phyloP scores from a whole-genome alignment of 1,140 invertebrate genomes.

The Diorhabda elongata region DNA sequence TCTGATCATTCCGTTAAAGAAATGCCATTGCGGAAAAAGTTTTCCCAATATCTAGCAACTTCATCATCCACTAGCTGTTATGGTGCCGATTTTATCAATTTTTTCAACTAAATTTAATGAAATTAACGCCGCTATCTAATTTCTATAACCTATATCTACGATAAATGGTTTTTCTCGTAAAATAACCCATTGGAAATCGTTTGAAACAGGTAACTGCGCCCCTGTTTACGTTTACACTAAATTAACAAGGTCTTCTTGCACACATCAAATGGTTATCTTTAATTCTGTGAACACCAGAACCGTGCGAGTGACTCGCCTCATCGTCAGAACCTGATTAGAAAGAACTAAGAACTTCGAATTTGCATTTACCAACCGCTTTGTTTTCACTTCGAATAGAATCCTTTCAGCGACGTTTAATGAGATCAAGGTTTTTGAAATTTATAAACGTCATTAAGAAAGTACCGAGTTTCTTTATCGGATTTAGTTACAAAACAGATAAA shows the following conservation, averaged over 20 bases:
- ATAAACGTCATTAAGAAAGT: no score
- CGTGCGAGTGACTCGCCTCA: not conserved
- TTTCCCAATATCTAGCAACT: no score
- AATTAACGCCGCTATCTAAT: no score
- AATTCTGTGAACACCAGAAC: constrained; percentile 2
- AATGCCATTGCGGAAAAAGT: no score
- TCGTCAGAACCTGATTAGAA: not conserved
- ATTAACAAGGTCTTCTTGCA: constrained; percentile 1
- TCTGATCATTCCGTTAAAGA: no score
- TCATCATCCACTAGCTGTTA: no score
- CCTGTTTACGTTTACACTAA: not conserved
- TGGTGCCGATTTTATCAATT: no score
- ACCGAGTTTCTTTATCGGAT: no score
- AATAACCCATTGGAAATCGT: no score
- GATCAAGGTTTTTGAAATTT: not conserved
- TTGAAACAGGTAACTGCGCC: not conserved
- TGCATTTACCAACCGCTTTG: constrained; percentile 13
- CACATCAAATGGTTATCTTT: not conserved
- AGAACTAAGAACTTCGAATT: constrained; percentile 15
- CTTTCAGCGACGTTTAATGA: not conserved
- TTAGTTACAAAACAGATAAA: not conserved
- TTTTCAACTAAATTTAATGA: no score
- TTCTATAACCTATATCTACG: no score
- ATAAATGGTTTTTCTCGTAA: no score
- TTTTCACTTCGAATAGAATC: not conserved